phyloP scores from a whole-genome alignment of 2,797 vertebrate genomes.

The Chanos chanos region DNA sequence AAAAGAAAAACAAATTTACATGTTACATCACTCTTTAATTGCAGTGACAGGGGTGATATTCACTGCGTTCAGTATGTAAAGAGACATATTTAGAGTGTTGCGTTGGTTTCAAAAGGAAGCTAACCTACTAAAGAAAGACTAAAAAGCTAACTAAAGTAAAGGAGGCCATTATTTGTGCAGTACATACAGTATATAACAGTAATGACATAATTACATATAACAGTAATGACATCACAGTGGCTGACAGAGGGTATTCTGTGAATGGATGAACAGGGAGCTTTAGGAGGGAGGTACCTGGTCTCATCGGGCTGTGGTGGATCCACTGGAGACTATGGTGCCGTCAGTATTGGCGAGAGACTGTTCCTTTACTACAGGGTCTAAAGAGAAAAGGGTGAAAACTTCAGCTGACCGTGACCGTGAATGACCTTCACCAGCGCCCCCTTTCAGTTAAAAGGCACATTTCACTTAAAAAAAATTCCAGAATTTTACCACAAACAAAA shows the following conservation, averaged over 20 bases:
- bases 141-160: not conserved
- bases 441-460: too few species aligned
- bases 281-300: constrained; percentile 57
- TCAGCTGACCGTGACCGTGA: not conserved
- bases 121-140: constrained; percentile 32
- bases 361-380: constrained; percentile 77
- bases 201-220: too few species aligned
- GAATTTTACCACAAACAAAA: too few species aligned
- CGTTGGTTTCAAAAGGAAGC: not conserved
- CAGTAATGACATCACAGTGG: not conserved
- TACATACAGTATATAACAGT: too few species aligned
- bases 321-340: constrained; percentile 72
- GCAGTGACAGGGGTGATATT: too few species aligned
- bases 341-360: constrained; percentile 70
- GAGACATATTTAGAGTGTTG: not conserved
- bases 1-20: constrained; percentile 40
- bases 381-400: not conserved
- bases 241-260: not conserved
- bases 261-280: not conserved
- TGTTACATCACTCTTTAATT: too few species aligned
- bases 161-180: not conserved
- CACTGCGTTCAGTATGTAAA: too few species aligned
- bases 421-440: too few species aligned
- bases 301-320: constrained; percentile 74
- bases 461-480: too few species aligned